Conservation (phyloP, 2,797 vertebrate species). For the Echiichthys vipera region DNA sequence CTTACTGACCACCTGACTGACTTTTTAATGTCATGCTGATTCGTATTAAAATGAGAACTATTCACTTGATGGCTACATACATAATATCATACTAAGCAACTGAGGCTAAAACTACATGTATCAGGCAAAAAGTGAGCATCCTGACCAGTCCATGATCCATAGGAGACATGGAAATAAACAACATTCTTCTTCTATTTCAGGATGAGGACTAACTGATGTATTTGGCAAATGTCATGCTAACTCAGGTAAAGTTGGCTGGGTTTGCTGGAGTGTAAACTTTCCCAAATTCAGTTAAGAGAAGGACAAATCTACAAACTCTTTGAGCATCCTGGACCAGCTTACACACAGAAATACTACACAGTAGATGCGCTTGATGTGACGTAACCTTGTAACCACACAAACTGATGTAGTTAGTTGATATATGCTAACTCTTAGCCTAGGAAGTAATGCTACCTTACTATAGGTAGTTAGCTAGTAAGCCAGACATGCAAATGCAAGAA, state of each 20-base stretch:
- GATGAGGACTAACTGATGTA: not conserved
- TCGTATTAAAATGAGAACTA: not conserved
- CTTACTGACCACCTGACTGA: not conserved
- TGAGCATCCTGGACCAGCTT: not conserved
- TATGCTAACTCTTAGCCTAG: not conserved
- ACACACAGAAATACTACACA: not conserved
- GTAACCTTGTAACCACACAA: too few species aligned
- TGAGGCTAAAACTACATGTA: not conserved
- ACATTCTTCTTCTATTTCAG: too few species aligned
- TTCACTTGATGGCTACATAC: not conserved
- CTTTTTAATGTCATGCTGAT: not conserved
- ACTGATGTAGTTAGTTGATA: not conserved
- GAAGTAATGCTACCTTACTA: not conserved
- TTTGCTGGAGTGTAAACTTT: not conserved
- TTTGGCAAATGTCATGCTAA: not conserved
- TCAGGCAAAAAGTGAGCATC: not conserved
- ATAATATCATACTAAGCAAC: not conserved
- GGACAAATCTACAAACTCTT: not conserved
- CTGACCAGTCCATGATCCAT: too few species aligned
- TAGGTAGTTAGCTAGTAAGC: not conserved
- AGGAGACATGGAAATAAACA: too few species aligned
- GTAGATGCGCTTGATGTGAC: not conserved
- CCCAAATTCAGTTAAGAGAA: not conserved
- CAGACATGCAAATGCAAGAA: not conserved
- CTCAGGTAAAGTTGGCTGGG: not conserved